A percentile compares a stretch with the other conserved stretches of the same genome.
These are phyloP conservation scores for Hylomyscus alleni DNA, from an alignment of 2,797 vertebrate species.

Conservation along the genomic window DNA sequence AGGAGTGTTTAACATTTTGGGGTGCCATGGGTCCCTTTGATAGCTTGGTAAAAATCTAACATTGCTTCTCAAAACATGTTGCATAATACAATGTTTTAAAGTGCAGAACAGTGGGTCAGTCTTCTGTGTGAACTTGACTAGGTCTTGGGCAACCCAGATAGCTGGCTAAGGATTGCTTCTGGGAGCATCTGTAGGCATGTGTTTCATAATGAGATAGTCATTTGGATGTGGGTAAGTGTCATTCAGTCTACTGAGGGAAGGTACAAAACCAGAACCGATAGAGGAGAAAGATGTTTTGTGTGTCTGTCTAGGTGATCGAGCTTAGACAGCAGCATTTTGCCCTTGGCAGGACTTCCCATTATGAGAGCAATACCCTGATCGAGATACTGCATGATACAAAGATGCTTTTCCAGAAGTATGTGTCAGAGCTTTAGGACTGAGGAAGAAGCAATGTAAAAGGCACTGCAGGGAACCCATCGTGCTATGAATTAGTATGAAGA, in stretches of 20 bases:
- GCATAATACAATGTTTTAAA: background rate
- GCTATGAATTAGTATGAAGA: background rate
- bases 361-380: background rate
- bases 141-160: background rate
- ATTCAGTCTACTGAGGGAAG: background rate
- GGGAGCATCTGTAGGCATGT: background rate
- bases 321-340: background rate
- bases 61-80: constrained; percentile 7
- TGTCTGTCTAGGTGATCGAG: background rate
- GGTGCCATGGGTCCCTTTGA: background rate
- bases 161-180: background rate
- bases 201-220: background rate
- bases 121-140: background rate
- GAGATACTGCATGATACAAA: background rate
- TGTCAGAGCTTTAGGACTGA: background rate
- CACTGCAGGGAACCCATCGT: background rate
- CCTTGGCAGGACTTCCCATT: background rate
- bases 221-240: background rate
- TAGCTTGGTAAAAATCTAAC: background rate
- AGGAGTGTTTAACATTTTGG: background rate
- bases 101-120: background rate
- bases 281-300: background rate
- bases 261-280: background rate
- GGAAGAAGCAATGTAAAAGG: background rate
- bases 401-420: background rate